Evolutionary conservation across 2,113 vertebrate species (phyloP), one percentile per base, ranked within the genome.

Genomic region (Cyrtonyx montezumae): DNA sequence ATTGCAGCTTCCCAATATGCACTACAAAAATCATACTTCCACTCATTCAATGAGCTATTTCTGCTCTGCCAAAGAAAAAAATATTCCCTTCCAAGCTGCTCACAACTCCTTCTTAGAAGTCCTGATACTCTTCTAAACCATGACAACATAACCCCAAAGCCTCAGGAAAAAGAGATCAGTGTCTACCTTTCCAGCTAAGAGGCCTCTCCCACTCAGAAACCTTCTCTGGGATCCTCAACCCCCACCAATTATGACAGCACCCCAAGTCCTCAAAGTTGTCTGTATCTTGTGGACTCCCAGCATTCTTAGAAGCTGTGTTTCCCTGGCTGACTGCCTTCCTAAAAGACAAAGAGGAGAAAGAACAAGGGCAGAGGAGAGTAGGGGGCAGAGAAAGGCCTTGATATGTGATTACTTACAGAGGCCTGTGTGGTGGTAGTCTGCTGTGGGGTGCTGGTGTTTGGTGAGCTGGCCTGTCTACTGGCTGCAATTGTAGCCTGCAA

Each of bases 401-500:
- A 9, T 30, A 49, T 2, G 42, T 9, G 1, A 16, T 84, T 79
- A 98, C 98, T 96, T 96, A 98, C 97, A 19, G 97, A 98, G 83
- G 98, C 97, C 96, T 99, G 98, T 36, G 98, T 98, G 74, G 98
- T 98, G 91, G 98, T 97, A 30, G 98, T 93, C 83, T 98, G 98
- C 73, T 99, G 99, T 2, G 98, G 97, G 5, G 98, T 98, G 92
- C 98, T 99, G 87, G 98, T 98, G 96, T 97, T 99, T 32, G 98
- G 98, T 49, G 99, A 99, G 95, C 97, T 99, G 84, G 99, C 99
- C 95, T 99, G 99, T 49, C 99, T 98, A 86, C 98, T 99, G 63
- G 99, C 99, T 93, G 99, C 99, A 81, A 99, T 99, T 1, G 99
- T 99, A 79, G 99, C 99, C 99, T 99, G 87, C 46, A 91, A 84